These are phyloP conservation scores for Grantiella picta DNA, from an alignment of 2,113 vertebrate species.

Conservation along the genomic window DNA sequence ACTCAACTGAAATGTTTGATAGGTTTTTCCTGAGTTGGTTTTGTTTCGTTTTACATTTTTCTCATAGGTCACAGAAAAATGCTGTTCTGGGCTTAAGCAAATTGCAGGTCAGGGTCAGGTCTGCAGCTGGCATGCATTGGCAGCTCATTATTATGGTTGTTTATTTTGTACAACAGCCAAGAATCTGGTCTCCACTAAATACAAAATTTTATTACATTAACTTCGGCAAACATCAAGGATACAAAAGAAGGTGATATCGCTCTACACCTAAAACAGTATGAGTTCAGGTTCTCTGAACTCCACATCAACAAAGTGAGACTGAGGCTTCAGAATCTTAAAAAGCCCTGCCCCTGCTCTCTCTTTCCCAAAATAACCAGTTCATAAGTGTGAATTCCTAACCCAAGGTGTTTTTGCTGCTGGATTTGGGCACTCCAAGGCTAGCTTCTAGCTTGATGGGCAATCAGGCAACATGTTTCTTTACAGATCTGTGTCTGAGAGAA, in stretches of 20 bases:
- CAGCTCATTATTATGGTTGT: not conserved
- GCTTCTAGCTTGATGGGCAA: not conserved
- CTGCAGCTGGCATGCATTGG: not conserved
- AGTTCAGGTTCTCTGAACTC: not conserved
- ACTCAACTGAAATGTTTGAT: not conserved
- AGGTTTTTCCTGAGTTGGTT: too few species aligned
- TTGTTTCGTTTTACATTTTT: not conserved
- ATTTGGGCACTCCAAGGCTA: not conserved
- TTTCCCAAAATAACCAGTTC: not conserved
- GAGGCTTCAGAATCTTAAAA: not conserved
- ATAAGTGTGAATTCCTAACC: not conserved
- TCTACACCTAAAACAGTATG: not conserved
- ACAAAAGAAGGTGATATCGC: not conserved
- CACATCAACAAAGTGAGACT: not conserved
- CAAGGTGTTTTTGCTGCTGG: not conserved
- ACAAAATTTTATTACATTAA: not conserved
- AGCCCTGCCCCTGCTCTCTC: not conserved
- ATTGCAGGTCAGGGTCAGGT: not conserved
- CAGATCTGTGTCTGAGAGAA: not conserved
- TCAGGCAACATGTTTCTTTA: not conserved
- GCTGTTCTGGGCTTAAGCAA: not conserved
- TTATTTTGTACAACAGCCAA: not conserved
- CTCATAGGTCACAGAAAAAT: not conserved
- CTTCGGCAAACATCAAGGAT: not conserved
- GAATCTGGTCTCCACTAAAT: not conserved